These are phyloP conservation scores for Scaptomyza montana DNA, from an alignment of 1,140 invertebrate species.

Conservation along the genomic window DNA sequence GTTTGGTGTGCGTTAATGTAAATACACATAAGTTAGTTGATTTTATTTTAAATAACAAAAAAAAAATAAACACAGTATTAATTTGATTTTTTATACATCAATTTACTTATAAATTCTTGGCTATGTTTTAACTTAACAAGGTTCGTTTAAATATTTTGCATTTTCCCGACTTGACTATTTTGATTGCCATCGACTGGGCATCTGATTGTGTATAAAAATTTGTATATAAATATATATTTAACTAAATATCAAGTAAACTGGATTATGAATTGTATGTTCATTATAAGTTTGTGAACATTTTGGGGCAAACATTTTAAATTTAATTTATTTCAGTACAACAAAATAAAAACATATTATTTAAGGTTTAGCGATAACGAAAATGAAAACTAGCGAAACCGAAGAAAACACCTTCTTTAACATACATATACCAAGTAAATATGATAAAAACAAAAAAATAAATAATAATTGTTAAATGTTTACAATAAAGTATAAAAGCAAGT, in stretches of 20 bases:
- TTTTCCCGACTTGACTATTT: conserved; percentile 29
- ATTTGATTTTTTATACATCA: neutral
- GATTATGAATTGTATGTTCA: conserved; percentile 14
- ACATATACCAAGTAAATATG: conserved; percentile 25
- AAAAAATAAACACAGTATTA: neutral
- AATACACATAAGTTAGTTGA: conserved; percentile 40
- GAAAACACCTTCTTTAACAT: conserved; percentile 23
- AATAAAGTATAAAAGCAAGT: conserved; percentile 47
- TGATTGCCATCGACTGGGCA: neutral
- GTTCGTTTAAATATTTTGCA: conserved; percentile 52
- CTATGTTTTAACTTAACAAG: conserved; percentile 43
- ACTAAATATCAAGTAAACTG: conserved; percentile 28
- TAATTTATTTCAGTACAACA: conserved; percentile 33
- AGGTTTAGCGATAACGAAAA: conserved; percentile 17
- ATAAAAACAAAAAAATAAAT: conserved; percentile 13
- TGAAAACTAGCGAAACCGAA: conserved; percentile 16
- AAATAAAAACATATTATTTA: conserved; percentile 28
- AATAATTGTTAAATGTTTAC: conserved; percentile 78
- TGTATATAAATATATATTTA: conserved; percentile 50
- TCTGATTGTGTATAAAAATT: conserved; percentile 46
- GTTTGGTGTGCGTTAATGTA: conserved; percentile 48
- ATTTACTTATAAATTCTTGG: neutral
- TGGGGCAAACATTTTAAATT: conserved; percentile 22
- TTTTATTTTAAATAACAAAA: conserved; percentile 20
- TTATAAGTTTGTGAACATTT: conserved; percentile 19